Conservation (phyloP, 1,140 invertebrate species). For the Stenopsyche tienmushanensis region DNA sequence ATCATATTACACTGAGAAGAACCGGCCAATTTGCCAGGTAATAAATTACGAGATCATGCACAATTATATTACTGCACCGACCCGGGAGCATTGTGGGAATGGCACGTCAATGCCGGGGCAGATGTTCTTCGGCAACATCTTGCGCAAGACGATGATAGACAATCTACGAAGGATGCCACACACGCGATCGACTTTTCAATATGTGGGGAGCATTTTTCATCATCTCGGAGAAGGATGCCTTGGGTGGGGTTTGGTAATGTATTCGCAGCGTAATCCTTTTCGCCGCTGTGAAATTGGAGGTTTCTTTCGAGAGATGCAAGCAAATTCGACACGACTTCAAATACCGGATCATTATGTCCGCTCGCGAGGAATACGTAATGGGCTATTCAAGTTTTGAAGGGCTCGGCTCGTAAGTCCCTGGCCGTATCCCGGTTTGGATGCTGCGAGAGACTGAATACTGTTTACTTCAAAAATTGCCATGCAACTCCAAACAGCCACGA, state of each 20-base stretch:
- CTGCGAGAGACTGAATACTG: neutral
- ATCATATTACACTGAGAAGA: neutral
- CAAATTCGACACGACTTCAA: neutral
- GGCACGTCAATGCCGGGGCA: too few relatives aligned
- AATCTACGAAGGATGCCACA: too few relatives aligned
- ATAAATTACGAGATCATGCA: neutral
- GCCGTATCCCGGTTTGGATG: neutral
- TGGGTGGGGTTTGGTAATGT: neutral
- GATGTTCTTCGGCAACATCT: too few relatives aligned
- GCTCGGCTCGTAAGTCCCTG: neutral
- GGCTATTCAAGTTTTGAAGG: neutral
- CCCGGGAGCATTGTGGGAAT: too few relatives aligned
- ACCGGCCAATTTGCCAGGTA: neutral
- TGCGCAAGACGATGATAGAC: too few relatives aligned
- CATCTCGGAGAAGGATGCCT: too few relatives aligned
- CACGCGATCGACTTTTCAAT: too few relatives aligned
- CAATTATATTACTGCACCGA: too few relatives aligned
- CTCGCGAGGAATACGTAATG: conserved; percentile 20
- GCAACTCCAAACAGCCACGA: conserved; percentile 7
- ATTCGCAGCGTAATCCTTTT: neutral
- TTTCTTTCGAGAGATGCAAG: neutral
- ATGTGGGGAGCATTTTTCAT: too few relatives aligned
- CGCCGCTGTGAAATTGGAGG: neutral
- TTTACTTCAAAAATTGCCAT: conserved; percentile 10
- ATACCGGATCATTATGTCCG: conserved; percentile 8